phyloP scores from a whole-genome alignment of 1,140 invertebrate genomes.

The Plutomurus gul region DNA sequence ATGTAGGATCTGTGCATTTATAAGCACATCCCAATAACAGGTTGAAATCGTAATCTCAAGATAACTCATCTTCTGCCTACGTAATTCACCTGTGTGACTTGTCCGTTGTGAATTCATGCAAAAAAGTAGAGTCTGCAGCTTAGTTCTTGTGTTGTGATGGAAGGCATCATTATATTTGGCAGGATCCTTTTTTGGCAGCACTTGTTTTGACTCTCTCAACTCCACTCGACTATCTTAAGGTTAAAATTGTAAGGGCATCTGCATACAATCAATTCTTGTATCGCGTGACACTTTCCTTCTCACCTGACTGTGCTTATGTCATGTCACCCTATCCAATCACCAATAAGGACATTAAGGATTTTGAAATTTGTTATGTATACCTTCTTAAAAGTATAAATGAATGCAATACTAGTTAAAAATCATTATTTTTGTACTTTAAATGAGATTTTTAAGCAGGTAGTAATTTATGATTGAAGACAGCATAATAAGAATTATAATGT shows the following conservation, averaged over 20 bases:
- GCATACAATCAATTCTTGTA: not conserved
- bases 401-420: no score
- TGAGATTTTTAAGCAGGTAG: no score
- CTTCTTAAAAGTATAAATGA: no score
- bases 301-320: not conserved
- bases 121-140: not conserved
- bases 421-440: no score
- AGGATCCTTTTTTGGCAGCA: conserved; percentile 14
- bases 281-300: conserved; percentile 20
- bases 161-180: conserved; percentile 24
- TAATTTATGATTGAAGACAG: no score
- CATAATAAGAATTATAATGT: no score
- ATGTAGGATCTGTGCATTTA: not conserved
- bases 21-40: not conserved
- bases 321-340: not conserved
- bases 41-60: not conserved
- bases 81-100: not conserved
- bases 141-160: no score
- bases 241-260: conserved; percentile 27
- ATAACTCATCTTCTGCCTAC: conserved; percentile 9
- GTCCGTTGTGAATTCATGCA: not conserved
- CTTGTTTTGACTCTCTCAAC: not conserved
- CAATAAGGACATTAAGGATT: conserved; percentile 17
- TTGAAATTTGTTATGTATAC: no score
- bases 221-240: not conserved